Percentiles rank a stretch among this genome's conserved stretches.
These are phyloP conservation scores for Drosophila sp. DNA, from an alignment of 1,140 invertebrate genomes.

Conservation along the genomic window DNA sequence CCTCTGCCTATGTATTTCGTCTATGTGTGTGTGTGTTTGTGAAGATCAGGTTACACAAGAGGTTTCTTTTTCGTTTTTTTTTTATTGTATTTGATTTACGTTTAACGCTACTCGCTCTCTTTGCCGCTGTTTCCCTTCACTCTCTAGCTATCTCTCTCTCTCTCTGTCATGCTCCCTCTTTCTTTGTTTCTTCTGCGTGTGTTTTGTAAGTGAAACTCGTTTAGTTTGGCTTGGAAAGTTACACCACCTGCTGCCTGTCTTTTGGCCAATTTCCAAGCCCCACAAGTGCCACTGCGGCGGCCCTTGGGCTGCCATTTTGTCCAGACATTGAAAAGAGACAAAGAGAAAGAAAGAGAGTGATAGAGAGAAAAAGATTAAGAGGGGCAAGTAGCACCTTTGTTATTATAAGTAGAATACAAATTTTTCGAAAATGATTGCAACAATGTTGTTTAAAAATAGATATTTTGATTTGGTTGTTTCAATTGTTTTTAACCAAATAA, in stretches of 20 bases:
- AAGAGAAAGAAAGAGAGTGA: background rate
- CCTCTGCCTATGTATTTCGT: conserved; percentile 24
- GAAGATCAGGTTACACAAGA: conserved; percentile 71
- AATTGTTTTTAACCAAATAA: conserved; percentile 8
- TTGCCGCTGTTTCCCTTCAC: conserved; percentile 1
- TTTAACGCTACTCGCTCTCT: conserved; percentile 26
- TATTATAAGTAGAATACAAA: background rate
- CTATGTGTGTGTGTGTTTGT: conserved; percentile 38
- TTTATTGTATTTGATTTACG: conserved; percentile 20
- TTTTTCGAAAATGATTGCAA: background rate
- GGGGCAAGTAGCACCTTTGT: no score
- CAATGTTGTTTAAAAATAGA: conserved; percentile 10
- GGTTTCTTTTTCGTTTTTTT: conserved; percentile 11
- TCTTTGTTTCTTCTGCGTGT: background rate
- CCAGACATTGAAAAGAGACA: conserved; percentile 42
- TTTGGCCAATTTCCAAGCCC: conserved; percentile 64
- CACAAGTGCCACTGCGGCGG: conserved; percentile 46
- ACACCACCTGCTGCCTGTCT: conserved; percentile 24
- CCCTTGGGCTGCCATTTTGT: conserved; percentile 62
- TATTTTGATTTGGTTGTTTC: background rate
- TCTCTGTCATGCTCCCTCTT: background rate
- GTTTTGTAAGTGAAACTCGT: conserved; percentile 37
- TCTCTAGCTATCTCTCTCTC: background rate
- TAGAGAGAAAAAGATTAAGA: background rate
- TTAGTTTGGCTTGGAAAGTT: conserved; percentile 42